Base-by-base conservation (phyloP, 2,797 vertebrate genomes). In the Numenius phaeopus region DNA sequence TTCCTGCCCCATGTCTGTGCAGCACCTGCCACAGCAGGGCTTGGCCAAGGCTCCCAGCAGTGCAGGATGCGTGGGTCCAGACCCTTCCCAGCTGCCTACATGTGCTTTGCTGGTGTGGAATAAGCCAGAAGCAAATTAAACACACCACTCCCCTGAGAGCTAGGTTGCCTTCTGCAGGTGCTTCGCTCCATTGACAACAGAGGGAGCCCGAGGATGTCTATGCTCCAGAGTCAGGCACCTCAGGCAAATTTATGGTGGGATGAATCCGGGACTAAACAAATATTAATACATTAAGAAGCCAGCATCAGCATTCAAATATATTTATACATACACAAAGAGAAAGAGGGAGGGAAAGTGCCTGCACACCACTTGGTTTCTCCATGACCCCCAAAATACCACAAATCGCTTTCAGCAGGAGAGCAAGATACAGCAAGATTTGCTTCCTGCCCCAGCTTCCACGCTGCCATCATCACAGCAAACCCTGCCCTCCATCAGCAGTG, bases 161-260 rank as follows among this genome's bases (percentile, higher is more conserved):
- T 44, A 66, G 50, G 40, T 87, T 79, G 94, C 79, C 71, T 95
- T 87, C 72, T 78, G 64, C 92, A 86, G 92, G 87, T 95, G 84
- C 94, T 95, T 94, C 4, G 0, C 65, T 94, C 79, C 92, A 91
- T 46, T 0, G 8, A 95, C 96, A 97, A 96, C 92, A 97, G 97
- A 97, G 97, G 97, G 96, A 97, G 97, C 95, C 94, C 91, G 1
- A 95, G 92, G 71, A 94, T 89, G 91, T 8, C 55, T 67, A 57
- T 91, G 79, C 92, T 94, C 26, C 84, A 26, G 50, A 50, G 50
- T 3, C 70, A 17, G 72, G 80, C 40, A 92, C 83, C 83, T 94
- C 90, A 49, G 90, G 89, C 82, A 95, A 75, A 77, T 54, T 37
- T 19, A 67, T 84, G 71, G 44, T 85, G 91, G 59, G 57, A 89